Conservation (phyloP, 1,140 invertebrate genomes). For the Andrena cerasifolii region DNA sequence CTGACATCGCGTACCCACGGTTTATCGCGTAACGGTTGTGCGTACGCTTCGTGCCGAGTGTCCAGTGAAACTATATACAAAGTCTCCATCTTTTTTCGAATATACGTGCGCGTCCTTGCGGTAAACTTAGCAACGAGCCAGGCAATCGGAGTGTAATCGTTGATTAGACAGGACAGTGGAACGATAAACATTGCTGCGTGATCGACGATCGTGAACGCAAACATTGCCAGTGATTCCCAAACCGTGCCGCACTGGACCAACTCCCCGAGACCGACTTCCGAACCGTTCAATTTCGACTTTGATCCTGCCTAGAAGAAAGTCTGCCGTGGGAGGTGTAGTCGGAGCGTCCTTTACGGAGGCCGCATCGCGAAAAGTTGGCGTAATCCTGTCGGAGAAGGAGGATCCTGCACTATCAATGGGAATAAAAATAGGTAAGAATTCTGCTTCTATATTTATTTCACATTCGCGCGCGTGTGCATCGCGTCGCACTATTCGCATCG, state of each 20-base stretch:
- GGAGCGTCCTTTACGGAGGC: background rate
- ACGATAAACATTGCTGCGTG: background rate
- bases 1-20: constrained; percentile 9
- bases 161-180: background rate
- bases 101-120: background rate
- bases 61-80: constrained; percentile 8
- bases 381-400: too few relatives aligned
- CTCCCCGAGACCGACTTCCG: too few relatives aligned
- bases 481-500: constrained; percentile 27
- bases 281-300: background rate
- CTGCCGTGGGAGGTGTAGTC: background rate
- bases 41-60: constrained; percentile 2
- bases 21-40: constrained; percentile 19
- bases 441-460: constrained; percentile 16
- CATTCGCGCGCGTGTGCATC: background rate
- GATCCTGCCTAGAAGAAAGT: background rate
- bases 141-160: background rate
- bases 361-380: background rate
- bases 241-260: background rate
- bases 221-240: too few relatives aligned
- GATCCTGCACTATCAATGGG: background rate
- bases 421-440: constrained; percentile 9
- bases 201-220: background rate
- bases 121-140: background rate
- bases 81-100: background rate